These are phyloP conservation scores for Lepidochrysops patricia DNA, from an alignment of 2,888 invertebrate species.

Conservation along the genomic window DNA sequence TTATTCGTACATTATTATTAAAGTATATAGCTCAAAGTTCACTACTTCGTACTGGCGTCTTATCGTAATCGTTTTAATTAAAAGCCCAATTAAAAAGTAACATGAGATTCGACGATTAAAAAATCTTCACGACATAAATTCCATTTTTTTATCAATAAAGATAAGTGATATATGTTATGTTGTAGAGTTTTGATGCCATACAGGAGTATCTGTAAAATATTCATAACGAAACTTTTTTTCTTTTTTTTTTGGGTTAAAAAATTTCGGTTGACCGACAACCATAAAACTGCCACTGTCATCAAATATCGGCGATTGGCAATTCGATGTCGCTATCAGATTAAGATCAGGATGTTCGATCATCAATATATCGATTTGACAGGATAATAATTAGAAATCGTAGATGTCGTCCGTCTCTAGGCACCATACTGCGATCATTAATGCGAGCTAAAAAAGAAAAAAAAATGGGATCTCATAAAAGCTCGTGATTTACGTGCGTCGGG, in stretches of 20 bases:
- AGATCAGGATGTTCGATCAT: constrained; percentile 63
- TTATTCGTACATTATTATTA: neutral
- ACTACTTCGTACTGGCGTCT: neutral
- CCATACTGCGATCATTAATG: constrained; percentile 72
- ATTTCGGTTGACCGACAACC: neutral
- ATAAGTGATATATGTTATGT: neutral
- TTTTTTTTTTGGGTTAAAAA: neutral
- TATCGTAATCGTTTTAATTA: constrained; percentile 10
- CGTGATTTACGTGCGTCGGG: constrained; percentile 69
- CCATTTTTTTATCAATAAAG: constrained; percentile 1
- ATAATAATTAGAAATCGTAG: constrained; percentile 74
- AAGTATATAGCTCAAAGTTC: neutral
- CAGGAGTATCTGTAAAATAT: neutral
- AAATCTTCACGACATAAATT: neutral
- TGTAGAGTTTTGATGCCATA: neutral
- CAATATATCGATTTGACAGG: constrained; percentile 72
- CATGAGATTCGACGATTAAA: neutral
- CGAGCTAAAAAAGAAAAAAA: constrained; percentile 68
- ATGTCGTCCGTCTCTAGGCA: constrained; percentile 71
- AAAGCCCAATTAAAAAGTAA: constrained; percentile 11
- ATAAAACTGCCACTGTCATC: constrained; percentile 1
- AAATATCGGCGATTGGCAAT: neutral
- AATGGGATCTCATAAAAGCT: constrained; percentile 67
- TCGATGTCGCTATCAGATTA: constrained; percentile 36
- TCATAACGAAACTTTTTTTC: neutral